Conservation (phyloP, 1,140 invertebrate species). For the Atta colombica region DNA sequence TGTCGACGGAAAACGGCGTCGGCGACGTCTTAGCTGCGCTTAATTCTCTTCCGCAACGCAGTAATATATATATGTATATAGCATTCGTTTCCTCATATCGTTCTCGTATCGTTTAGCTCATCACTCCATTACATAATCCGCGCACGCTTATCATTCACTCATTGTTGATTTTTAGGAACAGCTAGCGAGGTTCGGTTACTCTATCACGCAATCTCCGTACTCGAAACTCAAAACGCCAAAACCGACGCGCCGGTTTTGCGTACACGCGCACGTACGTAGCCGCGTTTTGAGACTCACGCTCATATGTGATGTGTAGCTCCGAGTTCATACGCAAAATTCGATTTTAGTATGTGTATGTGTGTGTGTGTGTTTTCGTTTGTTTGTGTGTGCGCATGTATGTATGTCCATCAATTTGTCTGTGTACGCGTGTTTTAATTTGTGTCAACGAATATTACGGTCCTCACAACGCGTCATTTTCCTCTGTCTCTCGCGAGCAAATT, state of each 20-base stretch:
- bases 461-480: conserved; percentile 56
- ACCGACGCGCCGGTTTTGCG: conserved; percentile 74
- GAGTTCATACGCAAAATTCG: conserved; percentile 54
- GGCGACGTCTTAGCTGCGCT: conserved; percentile 32
- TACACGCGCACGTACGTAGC: conserved; percentile 85
- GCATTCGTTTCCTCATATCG: conserved; percentile 54
- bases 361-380: background rate
- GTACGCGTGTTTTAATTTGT: background rate
- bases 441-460: conserved; percentile 33
- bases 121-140: conserved; percentile 81
- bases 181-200: conserved; percentile 86
- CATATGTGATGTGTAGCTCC: conserved; percentile 62
- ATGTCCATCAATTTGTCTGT: background rate
- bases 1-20: conserved; percentile 33
- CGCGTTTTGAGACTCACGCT: conserved; percentile 73
- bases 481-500: conserved; percentile 56
- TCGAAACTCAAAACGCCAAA: conserved; percentile 83
- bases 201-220: conserved; percentile 86
- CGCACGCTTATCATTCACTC: conserved; percentile 85
- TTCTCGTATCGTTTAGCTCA: conserved; percentile 60
- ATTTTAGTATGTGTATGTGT: background rate
- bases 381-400: background rate
- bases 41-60: conserved; percentile 71
- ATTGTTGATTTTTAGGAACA: conserved; percentile 86
- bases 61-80: conserved; percentile 76